Evolutionary conservation across 2,888 invertebrate species (phyloP).

Genomic region (Eilema sororculum): DNA sequence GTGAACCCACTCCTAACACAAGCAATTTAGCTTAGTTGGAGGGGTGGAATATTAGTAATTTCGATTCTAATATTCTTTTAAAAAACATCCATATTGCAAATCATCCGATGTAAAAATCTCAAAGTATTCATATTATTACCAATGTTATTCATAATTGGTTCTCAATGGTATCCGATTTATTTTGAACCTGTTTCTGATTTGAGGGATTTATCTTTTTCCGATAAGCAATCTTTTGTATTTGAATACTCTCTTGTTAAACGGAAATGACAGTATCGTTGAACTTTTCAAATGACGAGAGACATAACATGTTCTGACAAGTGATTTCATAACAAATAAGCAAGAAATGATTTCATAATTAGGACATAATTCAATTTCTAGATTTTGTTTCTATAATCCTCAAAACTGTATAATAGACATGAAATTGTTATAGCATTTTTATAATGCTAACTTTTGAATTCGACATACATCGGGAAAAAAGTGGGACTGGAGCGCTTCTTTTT

Average conservation of each 20-base stretch:
- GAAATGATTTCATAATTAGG: background rate
- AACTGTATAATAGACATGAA: too few relatives aligned
- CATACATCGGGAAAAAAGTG: too few relatives aligned
- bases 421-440: too few relatives aligned
- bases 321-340: background rate
- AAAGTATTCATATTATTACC: background rate
- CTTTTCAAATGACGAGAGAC: background rate
- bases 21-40: too few relatives aligned
- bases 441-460: too few relatives aligned
- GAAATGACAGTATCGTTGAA: background rate
- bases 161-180: background rate
- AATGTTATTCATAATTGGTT: too few relatives aligned
- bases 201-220: conserved; percentile 19
- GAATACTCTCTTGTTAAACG: conserved; percentile 3
- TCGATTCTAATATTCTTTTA: too few relatives aligned
- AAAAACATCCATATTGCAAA: too few relatives aligned
- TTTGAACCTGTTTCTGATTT: conserved; percentile 5
- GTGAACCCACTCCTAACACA: too few relatives aligned
- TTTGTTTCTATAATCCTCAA: background rate
- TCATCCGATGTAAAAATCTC: background rate
- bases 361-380: background rate
- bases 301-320: background rate
- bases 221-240: background rate
- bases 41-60: too few relatives aligned
- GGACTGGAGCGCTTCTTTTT: too few relatives aligned